Conservation (phyloP, 1,140 invertebrate species). For the Scaptomyza hsui region DNA sequence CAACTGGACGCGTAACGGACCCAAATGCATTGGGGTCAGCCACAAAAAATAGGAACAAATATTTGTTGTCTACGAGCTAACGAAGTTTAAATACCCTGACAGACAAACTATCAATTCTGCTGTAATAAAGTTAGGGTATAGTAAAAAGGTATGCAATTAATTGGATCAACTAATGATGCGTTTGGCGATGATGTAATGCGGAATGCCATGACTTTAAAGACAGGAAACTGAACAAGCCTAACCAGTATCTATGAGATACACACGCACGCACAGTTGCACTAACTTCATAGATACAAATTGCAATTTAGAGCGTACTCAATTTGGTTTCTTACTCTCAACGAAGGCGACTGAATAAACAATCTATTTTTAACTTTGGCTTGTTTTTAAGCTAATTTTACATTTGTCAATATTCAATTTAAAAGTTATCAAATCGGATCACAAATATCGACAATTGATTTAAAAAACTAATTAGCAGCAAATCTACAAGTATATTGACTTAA, state of each 20-base stretch:
- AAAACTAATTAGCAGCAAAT: background rate
- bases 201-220: constrained; percentile 19
- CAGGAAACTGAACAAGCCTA: constrained; percentile 35
- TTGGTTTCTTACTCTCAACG: too few species aligned
- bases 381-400: background rate
- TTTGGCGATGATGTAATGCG: constrained; percentile 43
- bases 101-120: background rate
- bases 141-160: constrained; percentile 1
- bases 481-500: background rate
- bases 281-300: background rate
- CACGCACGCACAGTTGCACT: background rate
- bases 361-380: too few species aligned
- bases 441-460: background rate
- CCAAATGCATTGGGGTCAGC: constrained; percentile 40
- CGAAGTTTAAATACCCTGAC: constrained; percentile 3
- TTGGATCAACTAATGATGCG: constrained; percentile 32
- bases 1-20: constrained; percentile 46
- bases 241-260: constrained; percentile 37
- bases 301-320: background rate
- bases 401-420: background rate
- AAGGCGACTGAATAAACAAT: too few species aligned
- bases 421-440: background rate
- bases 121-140: background rate
- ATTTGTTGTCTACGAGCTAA: background rate
- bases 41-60: constrained; percentile 3